phyloP scores from a whole-genome alignment of 2,113 vertebrate genomes.

The Camelus dromedarius region DNA sequence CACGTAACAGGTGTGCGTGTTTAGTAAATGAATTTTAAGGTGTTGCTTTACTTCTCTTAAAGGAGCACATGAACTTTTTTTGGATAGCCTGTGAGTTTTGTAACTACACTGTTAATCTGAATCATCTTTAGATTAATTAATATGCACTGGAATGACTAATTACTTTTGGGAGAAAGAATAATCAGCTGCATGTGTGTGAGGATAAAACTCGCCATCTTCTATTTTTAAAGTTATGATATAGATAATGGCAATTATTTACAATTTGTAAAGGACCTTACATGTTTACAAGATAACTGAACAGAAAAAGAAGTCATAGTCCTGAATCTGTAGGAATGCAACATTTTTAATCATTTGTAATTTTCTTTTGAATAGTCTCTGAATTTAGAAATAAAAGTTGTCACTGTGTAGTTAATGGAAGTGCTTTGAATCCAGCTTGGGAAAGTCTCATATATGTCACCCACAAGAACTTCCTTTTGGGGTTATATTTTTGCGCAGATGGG shows the following conservation, averaged over 20 bases:
- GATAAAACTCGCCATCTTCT: neutral
- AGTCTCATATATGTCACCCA: neutral
- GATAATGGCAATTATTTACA: neutral
- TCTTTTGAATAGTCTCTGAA: slow-evolving; percentile 14
- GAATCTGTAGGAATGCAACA: neutral
- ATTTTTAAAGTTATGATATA: neutral
- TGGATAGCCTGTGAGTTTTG: neutral
- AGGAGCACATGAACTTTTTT: neutral
- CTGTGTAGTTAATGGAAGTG: neutral
- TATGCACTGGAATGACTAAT: neutral
- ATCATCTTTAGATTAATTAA: neutral
- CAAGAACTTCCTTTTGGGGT: neutral
- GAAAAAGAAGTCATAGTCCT: neutral
- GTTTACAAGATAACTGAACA: neutral
- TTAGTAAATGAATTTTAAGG: neutral
- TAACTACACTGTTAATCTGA: neutral
- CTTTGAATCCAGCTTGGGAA: neutral
- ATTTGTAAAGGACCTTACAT: neutral
- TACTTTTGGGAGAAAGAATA: neutral
- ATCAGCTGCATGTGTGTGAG: neutral
- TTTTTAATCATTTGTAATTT: neutral
- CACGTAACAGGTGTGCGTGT: neutral
- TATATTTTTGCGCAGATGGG: neutral
- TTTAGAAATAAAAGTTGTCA: slow-evolving; percentile 16
- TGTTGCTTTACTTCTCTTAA: neutral